Percentiles rank a stretch among this genome's conserved stretches.
phyloP scores from a whole-genome alignment of 2,113 vertebrate genomes.

The Leptodactylus fuscus region DNA sequence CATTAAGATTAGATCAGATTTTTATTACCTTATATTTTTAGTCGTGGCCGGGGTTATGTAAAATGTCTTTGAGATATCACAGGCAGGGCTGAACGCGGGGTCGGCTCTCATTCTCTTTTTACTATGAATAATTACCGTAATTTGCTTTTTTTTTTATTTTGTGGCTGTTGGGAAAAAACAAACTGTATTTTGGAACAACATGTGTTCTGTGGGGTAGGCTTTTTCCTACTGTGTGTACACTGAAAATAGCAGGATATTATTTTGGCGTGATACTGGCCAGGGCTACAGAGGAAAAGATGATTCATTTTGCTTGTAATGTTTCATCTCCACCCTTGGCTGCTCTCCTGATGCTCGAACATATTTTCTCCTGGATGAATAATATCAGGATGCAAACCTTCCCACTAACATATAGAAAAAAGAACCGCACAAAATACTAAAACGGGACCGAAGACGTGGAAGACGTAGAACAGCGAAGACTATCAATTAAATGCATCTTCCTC shows the following conservation, averaged over 20 bases:
- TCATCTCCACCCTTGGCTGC: slow-evolving; percentile 56
- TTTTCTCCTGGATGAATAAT: slow-evolving; percentile 21
- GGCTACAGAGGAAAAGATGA: slow-evolving; percentile 43
- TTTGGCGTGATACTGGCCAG: slow-evolving; percentile 34
- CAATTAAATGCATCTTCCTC: not conserved
- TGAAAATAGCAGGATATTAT: slow-evolving; percentile 42
- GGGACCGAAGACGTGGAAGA: not conserved
- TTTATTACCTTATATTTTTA: slow-evolving; percentile 24
- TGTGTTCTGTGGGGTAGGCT: not conserved
- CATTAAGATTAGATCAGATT: slow-evolving; percentile 15
- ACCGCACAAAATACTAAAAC: not conserved
- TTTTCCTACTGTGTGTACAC: slow-evolving; percentile 31
- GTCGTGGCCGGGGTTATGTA: not conserved
- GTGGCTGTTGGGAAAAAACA: slow-evolving; percentile 5
- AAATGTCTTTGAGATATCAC: slow-evolving; percentile 14
- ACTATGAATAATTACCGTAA: slow-evolving; percentile 30
- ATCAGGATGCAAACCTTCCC: slow-evolving; percentile 2
- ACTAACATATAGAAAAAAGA: not conserved
- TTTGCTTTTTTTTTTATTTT: slow-evolving; percentile 39
- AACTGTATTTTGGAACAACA: slow-evolving; percentile 15
- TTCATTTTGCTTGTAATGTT: slow-evolving; percentile 50
- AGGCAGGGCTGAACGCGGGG: not conserved
- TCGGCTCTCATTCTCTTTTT: not conserved
- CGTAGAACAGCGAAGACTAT: not conserved
- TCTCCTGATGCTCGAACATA: slow-evolving; percentile 38